These are phyloP conservation scores for Xanthorhoe spadicearia DNA, from an alignment of 2,888 invertebrate genomes.

Conservation along the genomic window DNA sequence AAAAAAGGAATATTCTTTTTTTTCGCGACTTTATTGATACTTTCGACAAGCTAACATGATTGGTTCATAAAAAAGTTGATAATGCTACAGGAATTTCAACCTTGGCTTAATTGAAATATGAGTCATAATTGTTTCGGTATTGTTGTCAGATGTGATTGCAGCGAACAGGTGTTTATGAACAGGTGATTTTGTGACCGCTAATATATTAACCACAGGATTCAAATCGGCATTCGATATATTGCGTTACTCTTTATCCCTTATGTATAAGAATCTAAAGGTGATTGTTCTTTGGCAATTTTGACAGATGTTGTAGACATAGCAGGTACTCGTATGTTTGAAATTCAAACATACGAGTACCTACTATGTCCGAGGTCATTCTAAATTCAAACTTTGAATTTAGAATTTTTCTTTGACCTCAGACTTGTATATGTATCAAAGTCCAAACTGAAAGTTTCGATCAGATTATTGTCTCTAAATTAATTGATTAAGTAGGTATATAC, in stretches of 20 bases:
- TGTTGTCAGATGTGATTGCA: slow-evolving; percentile 78
- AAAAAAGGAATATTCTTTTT: slow-evolving; percentile 57
- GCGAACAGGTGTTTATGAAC: slow-evolving; percentile 79
- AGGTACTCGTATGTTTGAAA: slow-evolving; percentile 51
- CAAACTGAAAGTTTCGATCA: no score
- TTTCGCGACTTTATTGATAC: slow-evolving; percentile 53
- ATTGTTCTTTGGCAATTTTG: slow-evolving; percentile 43
- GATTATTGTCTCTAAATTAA: no score
- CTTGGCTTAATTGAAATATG: slow-evolving; percentile 25
- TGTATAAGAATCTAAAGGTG: slow-evolving; percentile 29
- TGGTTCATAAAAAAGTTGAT: slow-evolving; percentile 51
- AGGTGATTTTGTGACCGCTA: slow-evolving; percentile 82
- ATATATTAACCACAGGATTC: slow-evolving; percentile 76
- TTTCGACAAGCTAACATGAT: slow-evolving; percentile 64
- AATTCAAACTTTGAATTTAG: no score
- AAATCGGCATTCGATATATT: slow-evolving; percentile 75
- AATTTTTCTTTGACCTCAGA: no score
- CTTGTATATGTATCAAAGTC: no score
- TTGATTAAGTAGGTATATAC: no score
- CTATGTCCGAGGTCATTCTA: no score
- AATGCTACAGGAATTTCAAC: slow-evolving; percentile 37
- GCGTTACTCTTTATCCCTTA: slow-evolving; percentile 58
- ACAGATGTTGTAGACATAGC: slow-evolving; percentile 62
- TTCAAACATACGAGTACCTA: no score
- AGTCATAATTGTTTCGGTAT: slow-evolving; percentile 46